phyloP scores from a whole-genome alignment of 2,888 invertebrate species.

The Plebejus anna region DNA sequence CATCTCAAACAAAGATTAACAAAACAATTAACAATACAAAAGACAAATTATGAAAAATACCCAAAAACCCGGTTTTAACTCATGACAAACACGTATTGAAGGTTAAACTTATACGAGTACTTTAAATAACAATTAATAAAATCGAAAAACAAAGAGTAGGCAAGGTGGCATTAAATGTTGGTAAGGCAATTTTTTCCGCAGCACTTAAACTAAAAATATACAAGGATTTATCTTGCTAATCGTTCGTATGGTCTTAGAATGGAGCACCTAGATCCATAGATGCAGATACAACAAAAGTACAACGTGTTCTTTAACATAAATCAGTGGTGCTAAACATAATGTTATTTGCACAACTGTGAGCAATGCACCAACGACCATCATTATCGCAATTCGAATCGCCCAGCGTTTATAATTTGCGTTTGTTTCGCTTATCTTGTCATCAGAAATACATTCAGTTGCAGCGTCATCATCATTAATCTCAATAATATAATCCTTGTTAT shows the following conservation, averaged over 20 bases:
- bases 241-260: neutral
- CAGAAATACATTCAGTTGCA: constrained; percentile 13
- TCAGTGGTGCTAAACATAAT: constrained; percentile 9
- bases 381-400: neutral
- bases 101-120: neutral
- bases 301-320: constrained; percentile 4
- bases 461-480: constrained; percentile 16
- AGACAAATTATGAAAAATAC: neutral
- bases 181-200: neutral
- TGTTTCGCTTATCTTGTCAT: constrained; percentile 26
- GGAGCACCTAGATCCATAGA: constrained; percentile 1
- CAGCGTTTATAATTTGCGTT: constrained; percentile 23
- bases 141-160: neutral
- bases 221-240: neutral
- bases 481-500: constrained; percentile 1
- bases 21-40: constrained; percentile 21
- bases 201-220: neutral
- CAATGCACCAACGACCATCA: neutral
- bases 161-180: neutral
- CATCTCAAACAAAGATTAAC: constrained; percentile 7
- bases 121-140: neutral
- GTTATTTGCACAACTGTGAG: constrained; percentile 15
- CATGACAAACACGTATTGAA: neutral
- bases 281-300: neutral
- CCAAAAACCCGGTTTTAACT: neutral